Conservation (phyloP, 2,888 invertebrate species). For the Acrocera orbiculus region DNA sequence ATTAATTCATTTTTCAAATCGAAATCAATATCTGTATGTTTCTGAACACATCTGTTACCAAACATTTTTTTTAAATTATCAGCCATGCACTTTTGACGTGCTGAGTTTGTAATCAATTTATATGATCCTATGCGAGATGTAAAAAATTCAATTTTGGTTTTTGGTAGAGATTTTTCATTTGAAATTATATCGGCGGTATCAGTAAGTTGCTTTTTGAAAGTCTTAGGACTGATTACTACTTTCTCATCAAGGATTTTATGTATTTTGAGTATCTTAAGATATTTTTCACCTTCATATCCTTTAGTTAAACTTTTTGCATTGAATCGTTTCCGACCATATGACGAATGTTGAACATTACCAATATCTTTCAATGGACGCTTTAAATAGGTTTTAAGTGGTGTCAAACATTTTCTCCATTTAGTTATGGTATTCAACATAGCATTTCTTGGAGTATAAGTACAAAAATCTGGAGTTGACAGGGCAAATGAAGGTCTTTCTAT, state of each 20-base stretch:
- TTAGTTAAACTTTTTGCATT: background rate
- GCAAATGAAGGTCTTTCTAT: background rate
- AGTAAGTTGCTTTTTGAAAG: slow-evolving; percentile 11
- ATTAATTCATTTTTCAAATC: too few species aligned
- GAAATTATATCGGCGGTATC: slow-evolving; percentile 8
- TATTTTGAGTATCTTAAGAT: slow-evolving; percentile 4
- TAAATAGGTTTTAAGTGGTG: slow-evolving; percentile 5
- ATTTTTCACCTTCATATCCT: slow-evolving; percentile 2
- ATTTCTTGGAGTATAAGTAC: too few species aligned
- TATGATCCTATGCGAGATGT: slow-evolving; percentile 4
- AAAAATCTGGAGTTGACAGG: background rate
- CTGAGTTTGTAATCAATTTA: slow-evolving; percentile 9
- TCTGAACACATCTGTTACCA: slow-evolving; percentile 4
- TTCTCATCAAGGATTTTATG: slow-evolving; percentile 9
- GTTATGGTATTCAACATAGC: too few species aligned
- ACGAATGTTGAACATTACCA: background rate
- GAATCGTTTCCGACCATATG: background rate
- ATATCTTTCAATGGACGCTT: background rate
- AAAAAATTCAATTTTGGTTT: slow-evolving; percentile 6
- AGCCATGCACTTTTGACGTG: slow-evolving; percentile 3
- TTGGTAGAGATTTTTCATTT: slow-evolving; percentile 5
- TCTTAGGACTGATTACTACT: slow-evolving; percentile 7
- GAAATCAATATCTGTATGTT: slow-evolving; percentile 4
- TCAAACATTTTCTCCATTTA: slow-evolving; percentile 7
- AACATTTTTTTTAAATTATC: slow-evolving; percentile 3